Base-by-base conservation (phyloP, 2,113 vertebrate genomes). In the Scalopus aquaticus region DNA sequence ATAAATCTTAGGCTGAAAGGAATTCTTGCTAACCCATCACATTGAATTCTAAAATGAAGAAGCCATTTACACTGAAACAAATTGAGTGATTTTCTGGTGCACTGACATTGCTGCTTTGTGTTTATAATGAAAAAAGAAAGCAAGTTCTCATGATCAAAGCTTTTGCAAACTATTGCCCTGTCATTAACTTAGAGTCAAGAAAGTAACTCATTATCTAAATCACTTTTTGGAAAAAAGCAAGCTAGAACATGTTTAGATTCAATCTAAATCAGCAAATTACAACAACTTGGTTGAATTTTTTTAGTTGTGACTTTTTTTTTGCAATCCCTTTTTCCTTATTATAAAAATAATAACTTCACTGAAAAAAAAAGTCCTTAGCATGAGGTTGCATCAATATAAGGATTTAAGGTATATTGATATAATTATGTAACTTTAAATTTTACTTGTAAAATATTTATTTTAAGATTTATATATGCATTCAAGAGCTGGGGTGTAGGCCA, bases 71-170 rank as follows among this genome's bases (percentile, higher is more conserved):
- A 80, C 39, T 64, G 35, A 92, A 89, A 70, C 60, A 81, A 85
- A 92, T 56, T 58, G 44, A 69, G 12, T 77, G 65, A 72, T 87
- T 35, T 86, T 79, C 37, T 77, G 9, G 13, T 73, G 15, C 4
- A 39, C 15, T 77, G 74, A 64, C 17, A 30, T 30, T 78, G 28
- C 2, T 64, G 8, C 37, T 82, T 90, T 82, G 67, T 70, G 32
- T 87, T 87, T 62, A 49, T 46, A 82, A 82, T 65, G 46, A 90
- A 90, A 87, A n/a, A 82, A 39, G 32, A 81, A 85, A 92, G 80
- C 32, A 82, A 44, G 20, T 35, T 88, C 17, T 51, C 11, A 73
- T 49, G 58, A 56, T 58, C 39, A 42, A 83, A 67, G 13, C 22
- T 83, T 77, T 88, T 70, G 6, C 20, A 93, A 93, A 19, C 9